phyloP scores from a whole-genome alignment of 2,113 vertebrate species.

The Pluvialis apricaria region DNA sequence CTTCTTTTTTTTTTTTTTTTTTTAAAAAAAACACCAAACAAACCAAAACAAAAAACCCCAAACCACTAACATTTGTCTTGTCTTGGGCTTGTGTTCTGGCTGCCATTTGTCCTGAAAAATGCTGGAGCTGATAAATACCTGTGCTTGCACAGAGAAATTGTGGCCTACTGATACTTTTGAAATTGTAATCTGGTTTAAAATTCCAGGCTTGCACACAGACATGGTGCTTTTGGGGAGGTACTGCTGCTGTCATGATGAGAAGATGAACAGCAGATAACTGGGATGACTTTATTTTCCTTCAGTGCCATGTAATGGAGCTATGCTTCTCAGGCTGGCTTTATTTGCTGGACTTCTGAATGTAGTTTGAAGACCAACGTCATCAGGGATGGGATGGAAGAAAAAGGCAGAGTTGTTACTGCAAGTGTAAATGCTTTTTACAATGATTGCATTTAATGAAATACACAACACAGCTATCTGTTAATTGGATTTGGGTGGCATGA shows the following conservation, averaged over 20 bases:
- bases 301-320: neutral
- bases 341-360: neutral
- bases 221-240: neutral
- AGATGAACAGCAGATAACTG: neutral
- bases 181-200: slow-evolving; percentile 35
- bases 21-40: too few relatives aligned
- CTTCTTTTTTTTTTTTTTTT: neutral
- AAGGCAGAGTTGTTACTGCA: neutral
- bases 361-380: neutral
- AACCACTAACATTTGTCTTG: neutral
- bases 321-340: neutral
- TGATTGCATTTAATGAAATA: neutral
- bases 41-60: too few relatives aligned
- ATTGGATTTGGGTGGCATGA: neutral
- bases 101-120: neutral
- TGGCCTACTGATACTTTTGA: neutral
- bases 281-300: neutral
- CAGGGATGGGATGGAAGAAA: neutral
- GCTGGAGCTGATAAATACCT: neutral
- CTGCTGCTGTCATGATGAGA: neutral
- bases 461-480: neutral
- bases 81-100: neutral
- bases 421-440: neutral
- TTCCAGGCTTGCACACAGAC: neutral
- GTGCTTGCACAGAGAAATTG: slow-evolving; percentile 10